Conservation (phyloP, 2,113 vertebrate species). For the Tragulus kanchil region DNA sequence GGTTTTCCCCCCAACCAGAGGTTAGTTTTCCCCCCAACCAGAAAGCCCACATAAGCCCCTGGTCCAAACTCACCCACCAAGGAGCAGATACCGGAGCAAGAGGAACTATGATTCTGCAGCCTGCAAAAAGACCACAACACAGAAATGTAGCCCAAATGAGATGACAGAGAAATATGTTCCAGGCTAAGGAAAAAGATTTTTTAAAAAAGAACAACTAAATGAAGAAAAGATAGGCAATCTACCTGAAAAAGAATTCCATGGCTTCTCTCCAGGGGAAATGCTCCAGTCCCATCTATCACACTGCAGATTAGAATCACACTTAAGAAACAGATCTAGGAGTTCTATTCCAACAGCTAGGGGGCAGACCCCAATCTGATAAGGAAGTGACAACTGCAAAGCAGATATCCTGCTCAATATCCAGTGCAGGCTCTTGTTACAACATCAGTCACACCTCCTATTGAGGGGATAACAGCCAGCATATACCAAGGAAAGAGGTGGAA, state of each 20-base stretch:
- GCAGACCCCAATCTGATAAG: neutral
- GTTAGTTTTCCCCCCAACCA: neutral
- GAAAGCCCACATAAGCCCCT: neutral
- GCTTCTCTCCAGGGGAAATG: neutral
- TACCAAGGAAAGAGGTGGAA: neutral
- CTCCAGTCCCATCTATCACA: neutral
- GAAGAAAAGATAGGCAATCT: neutral
- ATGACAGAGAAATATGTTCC: neutral
- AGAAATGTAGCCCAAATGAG: neutral
- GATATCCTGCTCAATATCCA: neutral
- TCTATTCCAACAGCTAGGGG: neutral
- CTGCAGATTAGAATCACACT: fast-evolving
- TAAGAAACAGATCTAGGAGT: neutral
- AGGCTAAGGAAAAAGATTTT: neutral
- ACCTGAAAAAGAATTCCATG: too few species aligned
- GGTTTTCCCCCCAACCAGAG: too few species aligned
- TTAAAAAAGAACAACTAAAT: neutral
- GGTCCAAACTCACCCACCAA: neutral
- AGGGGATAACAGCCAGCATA: neutral
- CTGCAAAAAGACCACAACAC: neutral
- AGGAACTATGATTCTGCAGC: neutral
- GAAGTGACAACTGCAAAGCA: neutral
- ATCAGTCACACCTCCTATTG: neutral
- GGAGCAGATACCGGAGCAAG: neutral
- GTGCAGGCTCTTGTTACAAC: neutral